These are phyloP conservation scores for Leptinotarsa texana DNA, from an alignment of 1,140 invertebrate genomes.

Conservation along the genomic window DNA sequence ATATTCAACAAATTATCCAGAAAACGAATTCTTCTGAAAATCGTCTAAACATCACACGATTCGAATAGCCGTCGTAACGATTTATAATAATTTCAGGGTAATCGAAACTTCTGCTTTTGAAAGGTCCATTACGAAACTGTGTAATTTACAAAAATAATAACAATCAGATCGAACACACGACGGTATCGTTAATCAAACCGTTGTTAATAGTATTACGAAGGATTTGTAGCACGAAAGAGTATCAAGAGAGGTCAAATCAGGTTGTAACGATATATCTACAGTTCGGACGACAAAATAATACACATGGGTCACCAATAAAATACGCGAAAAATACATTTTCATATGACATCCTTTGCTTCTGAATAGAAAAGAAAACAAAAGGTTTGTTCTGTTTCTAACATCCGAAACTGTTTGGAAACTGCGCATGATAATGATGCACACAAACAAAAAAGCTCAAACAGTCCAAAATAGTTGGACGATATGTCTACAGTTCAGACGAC, in stretches of 20 bases:
- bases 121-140: neutral
- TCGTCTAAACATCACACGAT: neutral
- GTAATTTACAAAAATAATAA: constrained; percentile 4
- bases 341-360: too few relatives aligned
- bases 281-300: too few relatives aligned
- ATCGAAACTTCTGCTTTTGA: neutral
- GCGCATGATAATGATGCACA: too few relatives aligned
- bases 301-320: too few relatives aligned
- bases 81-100: constrained; percentile 1
- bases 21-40: neutral
- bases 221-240: neutral
- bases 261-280: neutral
- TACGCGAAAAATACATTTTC: too few relatives aligned
- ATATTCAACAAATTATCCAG: neutral
- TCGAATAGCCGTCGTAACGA: neutral
- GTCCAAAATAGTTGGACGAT: neutral
- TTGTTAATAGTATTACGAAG: neutral
- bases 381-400: too few relatives aligned
- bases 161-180: neutral
- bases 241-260: neutral
- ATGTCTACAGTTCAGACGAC: too few relatives aligned
- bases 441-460: too few relatives aligned
- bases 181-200: neutral
- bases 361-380: too few relatives aligned
- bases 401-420: too few relatives aligned